These are phyloP conservation scores for Paramormyrops kingsleyae DNA, from an alignment of 2,113 vertebrate genomes.

Conservation along the genomic window DNA sequence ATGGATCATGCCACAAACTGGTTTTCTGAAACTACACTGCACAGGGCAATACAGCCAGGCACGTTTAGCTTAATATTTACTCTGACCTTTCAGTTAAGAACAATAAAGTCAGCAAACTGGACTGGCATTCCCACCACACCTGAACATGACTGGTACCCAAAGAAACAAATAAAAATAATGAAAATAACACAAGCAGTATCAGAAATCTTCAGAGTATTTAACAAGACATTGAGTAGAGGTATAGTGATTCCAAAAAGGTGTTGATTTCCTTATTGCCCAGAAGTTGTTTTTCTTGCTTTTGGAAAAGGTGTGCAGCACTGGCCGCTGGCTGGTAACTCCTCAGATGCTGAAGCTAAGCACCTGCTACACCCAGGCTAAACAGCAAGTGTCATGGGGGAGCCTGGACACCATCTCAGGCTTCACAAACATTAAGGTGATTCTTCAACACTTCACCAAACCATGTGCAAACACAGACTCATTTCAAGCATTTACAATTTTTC, in stretches of 20 bases:
- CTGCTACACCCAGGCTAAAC: background rate
- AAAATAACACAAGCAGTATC: background rate
- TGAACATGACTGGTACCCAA: background rate
- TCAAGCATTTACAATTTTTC: background rate
- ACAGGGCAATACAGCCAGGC: background rate
- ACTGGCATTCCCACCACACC: background rate
- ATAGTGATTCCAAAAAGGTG: background rate
- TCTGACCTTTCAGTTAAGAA: background rate
- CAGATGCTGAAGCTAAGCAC: background rate
- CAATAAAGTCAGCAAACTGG: background rate
- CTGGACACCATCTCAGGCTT: background rate
- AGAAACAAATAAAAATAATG: background rate
- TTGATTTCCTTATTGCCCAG: background rate
- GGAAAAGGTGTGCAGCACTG: background rate
- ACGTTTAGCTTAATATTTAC: background rate
- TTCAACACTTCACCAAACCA: background rate
- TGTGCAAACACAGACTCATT: background rate
- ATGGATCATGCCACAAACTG: background rate
- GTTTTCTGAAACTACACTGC: background rate
- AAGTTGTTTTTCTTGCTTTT: background rate
- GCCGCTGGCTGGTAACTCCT: background rate
- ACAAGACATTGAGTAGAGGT: background rate
- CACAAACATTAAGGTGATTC: background rate
- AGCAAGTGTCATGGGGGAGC: background rate
- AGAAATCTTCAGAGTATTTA: background rate